Evolutionary conservation across 2,888 invertebrate genomes (phyloP), one percentile per base, ranked within the genome.

Genomic region (Dusona sp.): DNA sequence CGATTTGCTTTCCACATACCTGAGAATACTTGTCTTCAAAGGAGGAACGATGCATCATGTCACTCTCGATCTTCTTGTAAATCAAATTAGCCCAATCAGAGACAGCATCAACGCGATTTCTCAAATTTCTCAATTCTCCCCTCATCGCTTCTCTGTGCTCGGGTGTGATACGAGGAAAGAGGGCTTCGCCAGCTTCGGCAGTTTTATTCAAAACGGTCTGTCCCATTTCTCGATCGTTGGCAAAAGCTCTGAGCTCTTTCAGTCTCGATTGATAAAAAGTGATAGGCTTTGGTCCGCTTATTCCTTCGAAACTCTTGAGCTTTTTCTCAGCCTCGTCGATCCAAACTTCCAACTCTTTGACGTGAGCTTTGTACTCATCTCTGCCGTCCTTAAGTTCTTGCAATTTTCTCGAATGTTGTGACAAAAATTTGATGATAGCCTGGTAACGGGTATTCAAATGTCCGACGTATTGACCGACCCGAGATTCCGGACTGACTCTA

Each of bases 1-100:
- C 16, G 4, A 16, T 22, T n/a, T 11, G 22, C 13, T 13, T 51
- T 48, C n/a, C 2, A 78, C 70, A 90, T 81, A 90, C 89, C 74
- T 98, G 98, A 70, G 97, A 97, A 89, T 98, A 97, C 87, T 98
- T 98, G 90, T 99, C 98, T 93, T 99, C 98, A 93, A 99, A 98
- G 1, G 98, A 98, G 4, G 98, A 98, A 94, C 98, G 96, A 90
- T 98, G 98, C 93, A 98, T 97, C 87, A 99, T 96, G 57, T 97
- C 97, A 0, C 97, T 97, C 95, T 99, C 99, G 25, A 98, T 97
- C 90, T 97, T 97, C 93, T 98, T 98, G 89, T 98, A 96, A 1
- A 98, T 96, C 22, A 96, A 96, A 92, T 98, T 98, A 0, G 98
- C 96, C 93, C 97, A 97, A 93, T 98, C 98, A 7, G 97, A 96